Evolutionary conservation across 1,140 invertebrate species (phyloP), one percentile per base, ranked within the genome.

Genomic region (Scaptodrosophila lebanonensis): DNA sequence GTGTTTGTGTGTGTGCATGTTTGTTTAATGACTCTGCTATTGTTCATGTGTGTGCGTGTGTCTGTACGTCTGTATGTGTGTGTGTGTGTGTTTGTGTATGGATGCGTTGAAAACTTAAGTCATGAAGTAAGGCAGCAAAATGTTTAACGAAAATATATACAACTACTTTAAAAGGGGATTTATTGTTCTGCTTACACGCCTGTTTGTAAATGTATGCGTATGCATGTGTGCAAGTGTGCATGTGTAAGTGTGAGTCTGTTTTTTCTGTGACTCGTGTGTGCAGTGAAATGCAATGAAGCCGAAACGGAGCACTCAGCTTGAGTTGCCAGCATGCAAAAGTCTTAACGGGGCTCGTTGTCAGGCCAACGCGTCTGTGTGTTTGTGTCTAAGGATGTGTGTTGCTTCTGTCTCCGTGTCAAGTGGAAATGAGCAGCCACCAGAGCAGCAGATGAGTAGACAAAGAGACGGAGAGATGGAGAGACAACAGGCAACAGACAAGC

Each of bases 301-400:
- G 64, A 77, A 77, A 73, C 64, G 58, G 68, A 68, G 75, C 49
- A 82, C 69, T 77, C 68, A 73, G 66, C 72, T 72, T 72, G 45
- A 66, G 63, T 64, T 33, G 17, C 30, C 3, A n/a, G 3, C 32
- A 32, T 27, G 48, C 33, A 64, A 72, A 63, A 63, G 66, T 67
- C 57, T 66, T 66, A 67, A 57, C 68, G 33, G 35, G n/a, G 11
- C 29, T 22, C 9, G 6, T 27, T 13, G 18, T 22, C 44, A n/a
- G n/a, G n/a, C n/a, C n/a, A n/a, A n/a, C n/a, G n/a, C 8, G 9
- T 12, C 36, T 30, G 13, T 45, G 13, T 30, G 20, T 13, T 25
- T 39, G 9, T 29, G 16, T 35, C 45, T 11, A 27, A 27, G 8
- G 15, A 9, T 9, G 12, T 40, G 3, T 33, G 32, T 39, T 16